A percentile compares a stretch with the other conserved stretches of the same genome.
phyloP scores from a whole-genome alignment of 2,888 invertebrate species.

The Marronus borbonicus region DNA sequence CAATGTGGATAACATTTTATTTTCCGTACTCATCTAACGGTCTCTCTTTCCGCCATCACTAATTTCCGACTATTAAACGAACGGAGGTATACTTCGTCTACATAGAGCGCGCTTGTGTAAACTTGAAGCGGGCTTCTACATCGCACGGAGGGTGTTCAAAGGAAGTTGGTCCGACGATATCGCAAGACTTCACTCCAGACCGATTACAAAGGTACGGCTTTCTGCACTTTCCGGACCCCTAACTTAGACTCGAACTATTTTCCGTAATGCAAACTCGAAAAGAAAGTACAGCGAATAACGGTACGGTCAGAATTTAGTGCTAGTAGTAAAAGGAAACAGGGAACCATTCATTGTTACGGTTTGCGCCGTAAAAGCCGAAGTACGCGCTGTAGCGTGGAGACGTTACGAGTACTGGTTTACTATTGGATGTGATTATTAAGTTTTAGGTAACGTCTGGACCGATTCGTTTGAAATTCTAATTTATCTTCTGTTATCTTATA shows the following conservation, averaged over 20 bases:
- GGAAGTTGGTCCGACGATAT: conserved; percentile 12
- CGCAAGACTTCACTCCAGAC: conserved; percentile 61
- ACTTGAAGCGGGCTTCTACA: not conserved
- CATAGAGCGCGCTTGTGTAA: too few relatives aligned
- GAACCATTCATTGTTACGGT: conserved; percentile 60
- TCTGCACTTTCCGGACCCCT: conserved; percentile 23
- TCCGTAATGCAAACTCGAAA: conserved; percentile 65
- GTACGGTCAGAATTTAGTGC: conserved; percentile 64
- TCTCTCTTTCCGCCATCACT: too few relatives aligned
- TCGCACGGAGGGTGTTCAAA: not conserved
- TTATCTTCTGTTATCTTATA: too few relatives aligned
- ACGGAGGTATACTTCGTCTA: too few relatives aligned
- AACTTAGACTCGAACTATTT: conserved; percentile 56
- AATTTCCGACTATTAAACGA: too few relatives aligned
- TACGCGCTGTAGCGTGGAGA: not conserved
- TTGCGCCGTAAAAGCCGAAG: conserved; percentile 60
- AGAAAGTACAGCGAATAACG: conserved; percentile 66
- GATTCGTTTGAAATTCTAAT: too few relatives aligned
- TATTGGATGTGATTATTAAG: not conserved
- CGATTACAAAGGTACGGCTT: conserved; percentile 59
- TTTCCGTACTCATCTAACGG: too few relatives aligned
- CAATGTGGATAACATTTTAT: too few relatives aligned
- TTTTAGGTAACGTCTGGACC: not conserved
- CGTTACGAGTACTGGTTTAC: not conserved
- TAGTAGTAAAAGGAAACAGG: conserved; percentile 62